Percentiles rank a stretch among this genome's conserved stretches.
phyloP scores from a whole-genome alignment of 2,797 vertebrate genomes.

The Sebastes itinus region DNA sequence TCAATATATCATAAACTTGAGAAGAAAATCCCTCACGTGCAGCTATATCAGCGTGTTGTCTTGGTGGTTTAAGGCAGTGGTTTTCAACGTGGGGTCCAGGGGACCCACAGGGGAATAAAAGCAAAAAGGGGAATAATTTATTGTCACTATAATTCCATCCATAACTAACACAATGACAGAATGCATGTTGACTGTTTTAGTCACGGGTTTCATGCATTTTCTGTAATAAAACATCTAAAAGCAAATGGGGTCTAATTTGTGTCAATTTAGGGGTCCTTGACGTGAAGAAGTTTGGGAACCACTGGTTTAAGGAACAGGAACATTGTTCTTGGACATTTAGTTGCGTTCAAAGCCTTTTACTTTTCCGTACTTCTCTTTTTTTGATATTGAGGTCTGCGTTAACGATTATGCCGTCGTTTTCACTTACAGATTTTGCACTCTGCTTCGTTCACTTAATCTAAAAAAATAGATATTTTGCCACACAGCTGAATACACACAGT shows the following conservation, averaged over 20 bases:
- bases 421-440: background rate
- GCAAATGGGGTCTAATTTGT: no score
- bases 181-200: no score
- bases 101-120: no score
- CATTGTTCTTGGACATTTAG: background rate
- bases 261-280: fast-evolving
- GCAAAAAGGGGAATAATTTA: no score
- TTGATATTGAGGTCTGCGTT: background rate
- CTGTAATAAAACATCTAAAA: no score
- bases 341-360: background rate
- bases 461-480: background rate
- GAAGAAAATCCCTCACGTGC: background rate
- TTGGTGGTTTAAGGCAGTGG: background rate
- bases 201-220: no score
- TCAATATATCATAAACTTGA: background rate
- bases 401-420: background rate
- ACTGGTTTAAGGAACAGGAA: background rate
- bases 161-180: no score
- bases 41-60: background rate
- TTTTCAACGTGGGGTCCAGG: no score
- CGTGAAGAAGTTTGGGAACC: no score
- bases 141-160: no score
- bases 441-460: background rate
- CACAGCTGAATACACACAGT: background rate
- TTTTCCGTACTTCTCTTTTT: background rate